These are phyloP conservation scores for Gymnogyps californianus DNA, from an alignment of 2,113 vertebrate species.

Conservation along the genomic window DNA sequence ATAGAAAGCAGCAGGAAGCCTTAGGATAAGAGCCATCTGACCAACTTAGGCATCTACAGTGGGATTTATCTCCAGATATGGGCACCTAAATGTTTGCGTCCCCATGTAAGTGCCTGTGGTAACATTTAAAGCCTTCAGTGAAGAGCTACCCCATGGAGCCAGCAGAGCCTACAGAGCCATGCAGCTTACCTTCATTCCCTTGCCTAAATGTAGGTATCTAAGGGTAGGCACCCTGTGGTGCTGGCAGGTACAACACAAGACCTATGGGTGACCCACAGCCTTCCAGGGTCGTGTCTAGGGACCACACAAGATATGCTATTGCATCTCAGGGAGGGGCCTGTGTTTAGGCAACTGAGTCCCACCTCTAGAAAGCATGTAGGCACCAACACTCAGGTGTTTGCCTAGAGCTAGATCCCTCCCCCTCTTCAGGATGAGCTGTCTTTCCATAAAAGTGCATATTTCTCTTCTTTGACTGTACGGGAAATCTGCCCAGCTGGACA, in stretches of 20 bases:
- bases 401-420: neutral
- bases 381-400: neutral
- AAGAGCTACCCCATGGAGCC: neutral
- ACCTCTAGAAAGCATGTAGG: neutral
- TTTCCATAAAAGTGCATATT: neutral
- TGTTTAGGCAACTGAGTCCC: neutral
- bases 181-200: neutral
- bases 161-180: neutral
- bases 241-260: neutral
- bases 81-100: neutral
- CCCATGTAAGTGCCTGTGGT: neutral
- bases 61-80: neutral
- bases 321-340: neutral
- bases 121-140: neutral
- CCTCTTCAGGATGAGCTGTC: neutral
- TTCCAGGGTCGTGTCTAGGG: neutral
- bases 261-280: neutral
- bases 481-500: neutral
- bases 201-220: neutral
- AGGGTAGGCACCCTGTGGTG: fast-evolving
- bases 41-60: neutral
- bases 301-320: neutral
- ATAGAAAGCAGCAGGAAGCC: neutral
- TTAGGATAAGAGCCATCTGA: neutral
- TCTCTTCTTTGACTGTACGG: neutral